These are phyloP conservation scores for Notothenia rossii DNA, from an alignment of 2,113 vertebrate genomes.

Conservation along the genomic window DNA sequence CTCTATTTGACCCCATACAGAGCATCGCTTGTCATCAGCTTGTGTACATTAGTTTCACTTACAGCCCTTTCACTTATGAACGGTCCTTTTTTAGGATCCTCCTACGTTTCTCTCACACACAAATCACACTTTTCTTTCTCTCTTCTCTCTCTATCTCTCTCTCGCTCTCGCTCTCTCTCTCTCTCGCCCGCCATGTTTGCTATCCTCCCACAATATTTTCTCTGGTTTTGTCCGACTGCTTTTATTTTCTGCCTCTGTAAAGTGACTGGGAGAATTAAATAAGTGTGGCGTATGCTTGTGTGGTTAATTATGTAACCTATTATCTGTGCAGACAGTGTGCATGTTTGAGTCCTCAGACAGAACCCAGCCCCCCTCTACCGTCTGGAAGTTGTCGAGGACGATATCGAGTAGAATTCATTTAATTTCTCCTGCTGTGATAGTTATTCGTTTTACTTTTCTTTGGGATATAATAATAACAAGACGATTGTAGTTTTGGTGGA, in stretches of 20 bases:
- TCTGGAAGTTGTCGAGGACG: background rate
- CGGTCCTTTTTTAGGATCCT: constrained; percentile 18
- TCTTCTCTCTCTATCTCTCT: background rate
- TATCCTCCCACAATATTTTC: constrained; percentile 46
- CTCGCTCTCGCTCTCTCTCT: background rate
- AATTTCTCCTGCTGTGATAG: too few species aligned
- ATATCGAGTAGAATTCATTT: background rate
- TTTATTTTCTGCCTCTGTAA: constrained; percentile 49
- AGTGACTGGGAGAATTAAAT: constrained; percentile 13
- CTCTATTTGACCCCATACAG: constrained; percentile 29
- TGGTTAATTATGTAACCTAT: constrained; percentile 22
- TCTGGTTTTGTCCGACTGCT: constrained; percentile 32
- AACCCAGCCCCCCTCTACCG: background rate
- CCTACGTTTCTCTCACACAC: constrained; percentile 36
- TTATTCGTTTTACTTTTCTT: background rate
- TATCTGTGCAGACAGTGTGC: constrained; percentile 6
- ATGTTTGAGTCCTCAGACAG: background rate
- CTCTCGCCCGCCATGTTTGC: constrained; percentile 34
- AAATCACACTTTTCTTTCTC: constrained; percentile 27
- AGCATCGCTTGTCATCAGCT: constrained; percentile 32
- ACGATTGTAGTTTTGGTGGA: too few species aligned
- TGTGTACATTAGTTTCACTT: constrained; percentile 35
- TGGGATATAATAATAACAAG: background rate
- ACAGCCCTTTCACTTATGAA: constrained; percentile 12
- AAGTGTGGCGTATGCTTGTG: constrained; percentile 1